These are phyloP conservation scores for Hybognathus amarus DNA, from an alignment of 2,797 vertebrate species.

Conservation along the genomic window DNA sequence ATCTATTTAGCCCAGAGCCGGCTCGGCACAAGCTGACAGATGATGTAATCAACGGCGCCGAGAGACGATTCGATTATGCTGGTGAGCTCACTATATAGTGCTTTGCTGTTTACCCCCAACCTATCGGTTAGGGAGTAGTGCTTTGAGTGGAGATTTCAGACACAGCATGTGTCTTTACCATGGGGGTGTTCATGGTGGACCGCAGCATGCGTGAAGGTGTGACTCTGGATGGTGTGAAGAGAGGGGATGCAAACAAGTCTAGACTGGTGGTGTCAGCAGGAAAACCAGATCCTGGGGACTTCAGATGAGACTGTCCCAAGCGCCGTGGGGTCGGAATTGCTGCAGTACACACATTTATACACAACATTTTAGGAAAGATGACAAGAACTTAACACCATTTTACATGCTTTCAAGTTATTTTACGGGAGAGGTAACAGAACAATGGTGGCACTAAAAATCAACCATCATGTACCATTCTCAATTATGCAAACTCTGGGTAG, in stretches of 20 bases:
- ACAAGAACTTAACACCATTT: background rate
- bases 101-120: too few species aligned
- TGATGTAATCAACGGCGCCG: too few species aligned
- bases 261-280: slow-evolving; percentile 64
- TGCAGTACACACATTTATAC: slow-evolving; percentile 19
- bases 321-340: slow-evolving; percentile 64
- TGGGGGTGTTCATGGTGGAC: slow-evolving; percentile 38
- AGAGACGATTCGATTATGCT: too few species aligned
- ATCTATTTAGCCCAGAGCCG: too few species aligned
- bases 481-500: background rate
- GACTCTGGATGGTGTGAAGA: slow-evolving; percentile 47
- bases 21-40: too few species aligned
- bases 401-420: background rate
- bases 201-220: slow-evolving; percentile 53
- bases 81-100: too few species aligned
- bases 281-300: background rate
- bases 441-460: background rate
- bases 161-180: slow-evolving; percentile 63
- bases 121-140: too few species aligned
- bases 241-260: slow-evolving; percentile 69
- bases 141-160: too few species aligned
- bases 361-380: background rate
- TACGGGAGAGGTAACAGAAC: background rate
- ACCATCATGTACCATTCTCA: background rate
- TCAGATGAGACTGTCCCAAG: background rate